phyloP scores from a whole-genome alignment of 2,113 vertebrate species.

The Lepisosteus oculatus region DNA sequence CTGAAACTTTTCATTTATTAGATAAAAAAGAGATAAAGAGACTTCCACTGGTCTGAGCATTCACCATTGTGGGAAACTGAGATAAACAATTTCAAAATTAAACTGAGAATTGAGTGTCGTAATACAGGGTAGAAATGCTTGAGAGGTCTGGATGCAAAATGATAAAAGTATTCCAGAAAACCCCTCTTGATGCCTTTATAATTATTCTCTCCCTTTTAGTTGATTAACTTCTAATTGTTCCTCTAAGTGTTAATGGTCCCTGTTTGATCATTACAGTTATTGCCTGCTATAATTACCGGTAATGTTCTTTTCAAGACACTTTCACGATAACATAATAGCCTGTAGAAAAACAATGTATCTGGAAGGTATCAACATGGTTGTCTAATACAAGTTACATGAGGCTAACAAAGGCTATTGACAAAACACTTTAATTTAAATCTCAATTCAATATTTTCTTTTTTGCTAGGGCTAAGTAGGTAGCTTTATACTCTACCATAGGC shows the following conservation, averaged over 20 bases:
- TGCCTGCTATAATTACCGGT: conserved; percentile 99
- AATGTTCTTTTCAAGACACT: conserved; percentile 94
- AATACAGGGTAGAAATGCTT: conserved; percentile 6
- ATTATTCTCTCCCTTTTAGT: conserved; percentile 98
- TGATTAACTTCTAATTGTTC: conserved; percentile 99
- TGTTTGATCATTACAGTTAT: conserved; percentile 96
- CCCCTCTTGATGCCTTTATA: conserved; percentile 84
- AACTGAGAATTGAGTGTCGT: conserved; percentile 10
- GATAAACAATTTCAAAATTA: conserved; percentile 20
- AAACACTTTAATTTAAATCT: conserved; percentile 8
- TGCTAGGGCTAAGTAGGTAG: no score
- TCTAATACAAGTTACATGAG: conserved; percentile 71
- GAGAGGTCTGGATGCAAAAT: conserved; percentile 23
- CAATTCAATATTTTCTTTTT: no score
- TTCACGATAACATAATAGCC: conserved; percentile 83
- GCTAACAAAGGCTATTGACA: conserved; percentile 79
- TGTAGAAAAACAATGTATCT: conserved; percentile 65
- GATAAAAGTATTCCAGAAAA: conserved; percentile 34
- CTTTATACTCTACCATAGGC: no score
- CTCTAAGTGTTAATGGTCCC: conserved; percentile 91
- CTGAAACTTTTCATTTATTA: no score
- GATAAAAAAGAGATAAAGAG: neutral
- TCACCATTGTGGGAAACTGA: neutral
- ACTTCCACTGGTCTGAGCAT: neutral
- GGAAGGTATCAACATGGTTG: conserved; percentile 76